Evolutionary conservation across 2,797 vertebrate species (phyloP), one percentile per base, ranked within the genome.

Genomic region (Myotis daubentonii): DNA sequence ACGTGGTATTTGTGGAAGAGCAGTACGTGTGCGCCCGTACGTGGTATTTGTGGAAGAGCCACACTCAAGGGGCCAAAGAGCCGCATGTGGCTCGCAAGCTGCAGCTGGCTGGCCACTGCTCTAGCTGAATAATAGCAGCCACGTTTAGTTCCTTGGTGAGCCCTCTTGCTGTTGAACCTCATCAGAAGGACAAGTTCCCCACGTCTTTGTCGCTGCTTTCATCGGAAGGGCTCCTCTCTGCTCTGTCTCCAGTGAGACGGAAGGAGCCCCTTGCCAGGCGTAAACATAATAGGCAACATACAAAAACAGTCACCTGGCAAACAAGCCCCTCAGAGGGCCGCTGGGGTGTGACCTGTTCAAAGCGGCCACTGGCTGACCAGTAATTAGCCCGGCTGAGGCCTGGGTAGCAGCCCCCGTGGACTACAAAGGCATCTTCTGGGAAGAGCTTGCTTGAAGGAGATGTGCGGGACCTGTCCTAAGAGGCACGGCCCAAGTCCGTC

Each of bases 391-490:
- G 23, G 94, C 3, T 86, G 84, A 96, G 96, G 95, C 79, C 96
- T 47, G 30, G 92, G 84, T 76, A 84, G 97, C 89, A 93, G 95
- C 96, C 62, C 30, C 11, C 7, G 86, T 88, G 90, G 93, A 94
- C 95, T 94, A 96, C 96, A 97, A 95, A 95, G 60, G 57, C 36
- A 1, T 75, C 80, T 87, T 97, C 95, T 72, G 92, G 94, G 96
- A 94, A 68, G 95, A 93, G 89, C 94, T 80, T 94, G 95, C 97
- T 92, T 94, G 93, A 79, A 83, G 96, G 94, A 97, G 94, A 96
- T 53, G 8, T 57, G 91, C 97, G 93, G 94, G 95, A 94, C 86
- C 95, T 97, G 74, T 97, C 92, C 97, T 95, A 60, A 96, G 95
- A 96, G 94, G 1, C 0, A 76, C 33, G 87, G 87, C 91, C 96